Percentiles rank a stretch among this genome's conserved stretches.
These are phyloP conservation scores for Cervus canadensis DNA, from an alignment of 2,113 vertebrate species.

Conservation along the genomic window DNA sequence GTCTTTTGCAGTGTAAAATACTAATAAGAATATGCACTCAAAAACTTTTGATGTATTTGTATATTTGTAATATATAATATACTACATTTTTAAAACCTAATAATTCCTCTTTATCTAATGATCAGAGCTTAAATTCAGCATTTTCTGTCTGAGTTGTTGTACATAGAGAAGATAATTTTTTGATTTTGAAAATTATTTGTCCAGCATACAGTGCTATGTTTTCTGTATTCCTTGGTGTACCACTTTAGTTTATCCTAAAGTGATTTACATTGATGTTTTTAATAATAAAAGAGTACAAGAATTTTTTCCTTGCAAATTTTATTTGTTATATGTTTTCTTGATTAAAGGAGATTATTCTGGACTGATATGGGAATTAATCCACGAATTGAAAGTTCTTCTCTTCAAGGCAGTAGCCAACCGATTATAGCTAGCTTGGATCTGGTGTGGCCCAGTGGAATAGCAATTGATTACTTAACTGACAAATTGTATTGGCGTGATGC, in stretches of 20 bases:
- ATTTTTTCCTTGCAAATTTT: slow-evolving; percentile 42
- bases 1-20: not conserved
- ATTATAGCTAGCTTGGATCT: slow-evolving; percentile 83
- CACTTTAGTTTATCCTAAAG: slow-evolving; percentile 41
- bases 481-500: slow-evolving; percentile 93
- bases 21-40: not conserved
- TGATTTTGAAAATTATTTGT: not conserved
- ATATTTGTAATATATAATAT: not conserved
- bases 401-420: slow-evolving; percentile 83
- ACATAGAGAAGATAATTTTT: not conserved
- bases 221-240: not conserved
- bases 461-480: slow-evolving; percentile 86
- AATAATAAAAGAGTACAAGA: slow-evolving; percentile 73
- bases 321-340: slow-evolving; percentile 70
- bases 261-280: not conserved
- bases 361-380: slow-evolving; percentile 87
- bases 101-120: not conserved
- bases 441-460: slow-evolving; percentile 87
- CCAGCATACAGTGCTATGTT: not conserved
- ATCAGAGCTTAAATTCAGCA: not conserved
- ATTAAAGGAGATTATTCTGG: slow-evolving; percentile 94
- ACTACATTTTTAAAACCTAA: not conserved
- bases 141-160: not conserved
- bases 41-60: not conserved
- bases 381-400: slow-evolving; percentile 85